Evolutionary conservation across 2,888 invertebrate genomes (phyloP).

Genomic region (Podabrus alpinus): DNA sequence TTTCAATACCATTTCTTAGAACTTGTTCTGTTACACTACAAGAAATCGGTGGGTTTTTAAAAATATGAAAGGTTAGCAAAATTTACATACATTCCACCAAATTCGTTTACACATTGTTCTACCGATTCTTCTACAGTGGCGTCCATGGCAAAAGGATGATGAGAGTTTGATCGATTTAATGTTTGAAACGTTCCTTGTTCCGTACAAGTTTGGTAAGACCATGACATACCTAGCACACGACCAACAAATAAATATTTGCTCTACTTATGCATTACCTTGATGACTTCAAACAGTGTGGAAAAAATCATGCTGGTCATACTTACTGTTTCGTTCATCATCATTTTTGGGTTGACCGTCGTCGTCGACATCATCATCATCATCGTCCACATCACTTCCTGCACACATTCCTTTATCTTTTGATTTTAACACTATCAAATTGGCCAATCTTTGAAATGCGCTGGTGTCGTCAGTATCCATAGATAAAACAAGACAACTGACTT

Average conservation of each 20-base stretch:
- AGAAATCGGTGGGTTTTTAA: neutral
- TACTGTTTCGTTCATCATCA: neutral
- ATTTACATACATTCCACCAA: constrained; percentile 1
- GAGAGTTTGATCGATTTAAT: neutral
- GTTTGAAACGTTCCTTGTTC: constrained; percentile 13
- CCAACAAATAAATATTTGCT: neutral
- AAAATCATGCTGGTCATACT: neutral
- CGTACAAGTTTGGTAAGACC: constrained; percentile 4
- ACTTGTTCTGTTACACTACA: neutral
- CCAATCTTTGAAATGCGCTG: constrained; percentile 5
- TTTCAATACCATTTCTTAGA: neutral
- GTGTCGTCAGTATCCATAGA: constrained; percentile 10
- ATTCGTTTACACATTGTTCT: neutral
- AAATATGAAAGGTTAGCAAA: neutral
- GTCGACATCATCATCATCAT: neutral
- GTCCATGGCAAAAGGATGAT: constrained; percentile 6
- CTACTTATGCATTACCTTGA: too few relatives aligned
- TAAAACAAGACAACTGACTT: constrained; percentile 8
- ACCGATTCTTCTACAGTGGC: constrained; percentile 1
- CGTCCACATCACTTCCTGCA: neutral
- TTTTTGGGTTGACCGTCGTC: neutral
- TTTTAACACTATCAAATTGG: constrained; percentile 9
- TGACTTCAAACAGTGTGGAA: too few relatives aligned
- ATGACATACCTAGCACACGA: neutral
- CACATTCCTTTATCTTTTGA: neutral